Base-by-base conservation (phyloP, 2,888 invertebrate species). In the Thymelicus sylvestris region DNA sequence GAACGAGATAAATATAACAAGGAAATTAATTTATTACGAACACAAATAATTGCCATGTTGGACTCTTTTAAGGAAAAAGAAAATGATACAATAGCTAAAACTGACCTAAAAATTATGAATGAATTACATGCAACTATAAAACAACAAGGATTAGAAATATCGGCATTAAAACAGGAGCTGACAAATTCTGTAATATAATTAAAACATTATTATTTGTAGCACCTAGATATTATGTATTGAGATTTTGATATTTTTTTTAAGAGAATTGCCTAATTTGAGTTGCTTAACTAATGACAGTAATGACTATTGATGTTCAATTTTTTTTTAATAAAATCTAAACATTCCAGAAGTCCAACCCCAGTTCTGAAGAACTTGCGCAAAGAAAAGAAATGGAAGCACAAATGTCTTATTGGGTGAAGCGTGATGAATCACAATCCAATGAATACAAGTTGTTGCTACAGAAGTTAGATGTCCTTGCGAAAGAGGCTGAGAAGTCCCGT, bases 1-100 rank as follows among this genome's bases (percentile, higher is more conserved):
- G 94, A 95, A 80, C 86, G 93, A 73, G 92, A 92, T 68, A 95
- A 94, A 79, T 95, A 95, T 80, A 91, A 91, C 57, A 91, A 91
- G 78, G 93, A 94, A 84, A 93, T 95, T 76, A 90, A 90, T 78
- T 84, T 84, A 15, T 79, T 94, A 66, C 83, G 90, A 72, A 83
- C 83, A 66, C 91, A 94, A 80, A 89, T 94, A 59, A 78, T 89
- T 65, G 88, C 91, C 63, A 88, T 89, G 10, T 86, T 94, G 12
- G 87, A 88, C 68, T 76, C 79, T 47, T 80, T 89, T 5, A 91
- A 89, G 80, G 83, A 86, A 59, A 86, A 84, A 57, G 87, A 87
- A 71, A 77, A 79, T 48, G 74, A 73, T 8, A 74, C 81, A 47
- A 59, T 76, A 65, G 50, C 74, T 57, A 74, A 82, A 66, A 86